Evolutionary conservation across 2,888 invertebrate species (phyloP), one percentile per base, ranked within the genome.

Genomic region (Anodontia alba): DNA sequence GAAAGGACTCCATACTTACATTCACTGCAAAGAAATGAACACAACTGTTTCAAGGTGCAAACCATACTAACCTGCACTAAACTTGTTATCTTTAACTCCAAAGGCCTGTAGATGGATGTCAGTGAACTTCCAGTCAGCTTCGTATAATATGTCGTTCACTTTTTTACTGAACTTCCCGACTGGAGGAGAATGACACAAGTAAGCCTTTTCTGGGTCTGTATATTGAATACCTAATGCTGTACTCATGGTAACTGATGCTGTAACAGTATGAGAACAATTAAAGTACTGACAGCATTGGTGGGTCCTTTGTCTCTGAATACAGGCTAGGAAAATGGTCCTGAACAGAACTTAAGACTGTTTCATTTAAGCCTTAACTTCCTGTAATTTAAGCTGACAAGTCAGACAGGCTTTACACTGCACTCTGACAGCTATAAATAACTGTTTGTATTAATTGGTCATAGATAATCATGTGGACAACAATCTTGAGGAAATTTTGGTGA

Each of bases 81-180:
- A 80, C 1, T 42, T 43, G 12, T 76, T 68, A 42, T 73, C 54
- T 23, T 62, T 23, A 0, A 80, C 76, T 31, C 70, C 69, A 66
- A 68, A 80, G 20, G 68, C 80, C 54, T 80, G 80, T n/a, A 69
- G 38, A 62, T 71, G 68, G 15, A 76, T 10, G n/a, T 73, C 17
- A 23, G 29, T 69, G 0, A 80, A 20, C 2, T 62, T 62, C 62
- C 62, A 62, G 20, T 33, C 62, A 15, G 62, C 62, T 33, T 31
- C 62, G 33, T 62, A 62, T 26, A 20, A 8, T 3, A 23, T 20
- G 10, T 17, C 12, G 33, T 62, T 29, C 31, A n/a, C 20, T 15
- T 8, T 17, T 20, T 31, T 62, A 3, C 29, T 62, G 20, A 62
- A 62, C 3, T 62, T 3, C 3, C 23, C 10, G 7, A n/a, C 5